Percentiles rank a stretch among this genome's conserved stretches.
Evolutionary conservation across 1,140 invertebrate genomes (phyloP).

Genomic region (Pollicipes pollicipes): DNA sequence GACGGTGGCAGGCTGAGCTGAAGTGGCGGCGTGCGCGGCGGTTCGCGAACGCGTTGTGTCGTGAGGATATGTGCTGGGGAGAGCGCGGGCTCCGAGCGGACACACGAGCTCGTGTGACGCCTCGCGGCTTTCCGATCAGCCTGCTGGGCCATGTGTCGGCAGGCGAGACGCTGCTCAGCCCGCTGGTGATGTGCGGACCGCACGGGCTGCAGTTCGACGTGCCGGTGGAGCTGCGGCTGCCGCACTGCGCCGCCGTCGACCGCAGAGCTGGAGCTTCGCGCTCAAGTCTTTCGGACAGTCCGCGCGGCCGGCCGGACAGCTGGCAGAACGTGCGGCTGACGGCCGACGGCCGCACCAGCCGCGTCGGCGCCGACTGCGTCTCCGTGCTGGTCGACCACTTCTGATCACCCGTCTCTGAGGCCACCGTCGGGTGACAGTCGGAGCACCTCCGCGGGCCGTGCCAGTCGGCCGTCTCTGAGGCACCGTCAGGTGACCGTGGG

Average conservation of each 20-base stretch:
- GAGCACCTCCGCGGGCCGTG: too few relatives aligned
- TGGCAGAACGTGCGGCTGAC: slow-evolving; percentile 39
- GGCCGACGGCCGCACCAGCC: slow-evolving; percentile 25
- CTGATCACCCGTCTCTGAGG: slow-evolving; percentile 28
- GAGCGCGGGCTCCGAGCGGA: too few relatives aligned
- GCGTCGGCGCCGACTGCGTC: slow-evolving; percentile 48
- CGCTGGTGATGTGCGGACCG: slow-evolving; percentile 86
- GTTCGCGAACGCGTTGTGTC: too few relatives aligned
- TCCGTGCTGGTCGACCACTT: slow-evolving; percentile 80
- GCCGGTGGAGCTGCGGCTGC: slow-evolving; percentile 58
- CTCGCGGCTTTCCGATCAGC: not conserved
- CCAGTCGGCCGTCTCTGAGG: too few relatives aligned
- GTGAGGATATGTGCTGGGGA: too few relatives aligned
- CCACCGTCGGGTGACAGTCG: too few relatives aligned
- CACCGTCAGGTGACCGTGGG: too few relatives aligned
- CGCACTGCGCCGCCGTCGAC: slow-evolving; percentile 32
- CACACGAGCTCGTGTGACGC: too few relatives aligned
- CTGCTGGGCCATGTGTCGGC: slow-evolving; percentile 12
- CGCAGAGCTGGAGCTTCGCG: slow-evolving; percentile 35
- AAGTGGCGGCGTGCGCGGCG: too few relatives aligned
- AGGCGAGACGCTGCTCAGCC: slow-evolving; percentile 83
- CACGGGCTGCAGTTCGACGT: slow-evolving; percentile 69
- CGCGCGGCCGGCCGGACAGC: slow-evolving; percentile 51
- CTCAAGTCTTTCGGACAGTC: slow-evolving; percentile 61
- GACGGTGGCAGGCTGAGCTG: too few relatives aligned